Percentiles rank a stretch among this genome's conserved stretches.
These are phyloP conservation scores for Sebastes fasciatus DNA, from an alignment of 2,113 vertebrate species.

Conservation along the genomic window DNA sequence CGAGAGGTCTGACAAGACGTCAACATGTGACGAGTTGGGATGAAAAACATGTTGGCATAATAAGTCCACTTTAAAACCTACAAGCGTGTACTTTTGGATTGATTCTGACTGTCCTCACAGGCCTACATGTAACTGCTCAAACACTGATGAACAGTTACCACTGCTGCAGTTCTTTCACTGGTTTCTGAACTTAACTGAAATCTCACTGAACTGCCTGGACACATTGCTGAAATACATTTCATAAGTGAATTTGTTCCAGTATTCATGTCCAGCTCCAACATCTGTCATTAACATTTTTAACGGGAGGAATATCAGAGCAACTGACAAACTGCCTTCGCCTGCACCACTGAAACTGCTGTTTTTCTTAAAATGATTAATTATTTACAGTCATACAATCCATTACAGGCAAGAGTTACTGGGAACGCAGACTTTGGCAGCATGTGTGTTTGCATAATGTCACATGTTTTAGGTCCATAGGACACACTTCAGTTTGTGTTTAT, in stretches of 20 bases:
- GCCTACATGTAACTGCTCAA: background rate
- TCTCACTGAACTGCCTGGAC: background rate
- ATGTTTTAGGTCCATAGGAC: constrained; percentile 40
- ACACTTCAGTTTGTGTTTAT: constrained; percentile 26
- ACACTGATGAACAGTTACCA: background rate
- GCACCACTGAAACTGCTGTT: background rate
- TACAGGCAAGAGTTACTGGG: background rate
- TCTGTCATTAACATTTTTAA: background rate
- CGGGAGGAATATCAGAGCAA: background rate
- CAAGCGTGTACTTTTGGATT: background rate
- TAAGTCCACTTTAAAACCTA: background rate
- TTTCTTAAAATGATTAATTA: background rate
- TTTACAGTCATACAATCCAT: constrained; percentile 17
- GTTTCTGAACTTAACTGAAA: background rate
- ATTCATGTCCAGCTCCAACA: background rate
- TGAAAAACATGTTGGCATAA: too few species aligned
- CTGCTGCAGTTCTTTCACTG: background rate
- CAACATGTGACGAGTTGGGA: too few species aligned
- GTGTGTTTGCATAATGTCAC: constrained; percentile 54
- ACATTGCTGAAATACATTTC: constrained; percentile 5
- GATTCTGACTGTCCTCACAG: background rate
- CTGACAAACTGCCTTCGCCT: background rate
- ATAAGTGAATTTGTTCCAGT: constrained; percentile 15
- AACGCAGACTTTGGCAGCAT: constrained; percentile 14
- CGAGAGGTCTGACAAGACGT: too few species aligned